Evolutionary conservation across 2,888 invertebrate genomes (phyloP).

Genomic region (Synergus umbraculus): DNA sequence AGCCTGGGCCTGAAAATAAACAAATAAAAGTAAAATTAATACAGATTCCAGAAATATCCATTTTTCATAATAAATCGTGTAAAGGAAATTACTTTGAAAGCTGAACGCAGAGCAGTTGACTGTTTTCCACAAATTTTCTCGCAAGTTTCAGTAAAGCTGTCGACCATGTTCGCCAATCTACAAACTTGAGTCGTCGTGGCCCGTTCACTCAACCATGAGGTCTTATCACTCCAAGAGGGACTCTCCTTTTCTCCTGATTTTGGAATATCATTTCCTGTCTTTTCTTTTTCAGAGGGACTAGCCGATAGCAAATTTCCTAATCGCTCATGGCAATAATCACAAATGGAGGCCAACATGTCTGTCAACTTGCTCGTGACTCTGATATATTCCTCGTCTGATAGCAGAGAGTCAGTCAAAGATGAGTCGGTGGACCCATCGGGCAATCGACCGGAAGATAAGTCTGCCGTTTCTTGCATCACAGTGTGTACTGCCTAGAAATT

Average conservation of each 20-base stretch:
- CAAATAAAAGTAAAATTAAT: slow-evolving; percentile 33
- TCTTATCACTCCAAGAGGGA: slow-evolving; percentile 70
- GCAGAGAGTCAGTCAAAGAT: slow-evolving; percentile 83
- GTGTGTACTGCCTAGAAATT: slow-evolving; percentile 85
- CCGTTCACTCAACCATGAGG: slow-evolving; percentile 82
- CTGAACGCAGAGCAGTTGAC: slow-evolving; percentile 88
- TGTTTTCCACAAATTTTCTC: slow-evolving; percentile 86
- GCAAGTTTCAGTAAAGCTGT: slow-evolving; percentile 87
- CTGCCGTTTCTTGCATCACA: slow-evolving; percentile 88
- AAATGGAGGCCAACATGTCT: slow-evolving; percentile 89
- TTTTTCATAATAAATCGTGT: background rate
- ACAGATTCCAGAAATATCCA: background rate
- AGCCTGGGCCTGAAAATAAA: slow-evolving; percentile 83
- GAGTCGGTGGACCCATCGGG: slow-evolving; percentile 70
- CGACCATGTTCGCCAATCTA: slow-evolving; percentile 86
- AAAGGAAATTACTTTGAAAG: slow-evolving; percentile 81
- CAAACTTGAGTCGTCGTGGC: slow-evolving; percentile 89
- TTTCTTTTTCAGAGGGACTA: slow-evolving; percentile 83
- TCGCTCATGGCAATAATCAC: slow-evolving; percentile 95
- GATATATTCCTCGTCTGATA: slow-evolving; percentile 84
- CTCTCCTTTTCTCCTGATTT: slow-evolving; percentile 67
- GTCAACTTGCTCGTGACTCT: slow-evolving; percentile 85
- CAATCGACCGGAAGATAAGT: slow-evolving; percentile 80
- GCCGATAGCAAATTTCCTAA: slow-evolving; percentile 92
- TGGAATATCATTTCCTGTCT: slow-evolving; percentile 64